These are phyloP conservation scores for Halcyon smyrnensis DNA, from an alignment of 2,797 vertebrate genomes.

Conservation along the genomic window DNA sequence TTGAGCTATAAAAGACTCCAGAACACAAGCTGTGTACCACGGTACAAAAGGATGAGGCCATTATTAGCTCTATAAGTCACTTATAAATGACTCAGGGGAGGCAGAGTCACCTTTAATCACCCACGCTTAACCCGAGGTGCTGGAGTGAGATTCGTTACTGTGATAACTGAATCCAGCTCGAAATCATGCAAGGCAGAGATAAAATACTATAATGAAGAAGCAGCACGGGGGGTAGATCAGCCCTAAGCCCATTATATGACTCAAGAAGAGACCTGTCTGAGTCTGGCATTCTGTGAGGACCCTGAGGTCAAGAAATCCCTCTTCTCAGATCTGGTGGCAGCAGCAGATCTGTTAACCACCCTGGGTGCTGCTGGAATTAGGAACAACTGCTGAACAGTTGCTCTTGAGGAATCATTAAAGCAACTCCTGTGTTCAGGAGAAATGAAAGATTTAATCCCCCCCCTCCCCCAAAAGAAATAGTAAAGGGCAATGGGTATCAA, in stretches of 20 bases:
- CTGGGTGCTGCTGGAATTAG: background rate
- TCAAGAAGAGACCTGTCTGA: background rate
- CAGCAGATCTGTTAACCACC: background rate
- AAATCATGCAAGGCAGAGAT: background rate
- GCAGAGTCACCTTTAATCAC: background rate
- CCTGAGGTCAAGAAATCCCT: background rate
- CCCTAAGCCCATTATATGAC: background rate
- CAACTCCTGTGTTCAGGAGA: background rate
- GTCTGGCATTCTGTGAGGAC: background rate
- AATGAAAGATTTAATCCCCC: background rate
- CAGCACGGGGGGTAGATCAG: background rate
- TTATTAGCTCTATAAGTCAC: slow-evolving; percentile 67
- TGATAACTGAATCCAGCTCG: background rate
- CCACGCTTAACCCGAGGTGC: background rate
- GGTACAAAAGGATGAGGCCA: slow-evolving; percentile 52
- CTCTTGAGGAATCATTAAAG: background rate
- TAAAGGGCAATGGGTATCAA: background rate
- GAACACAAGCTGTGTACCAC: slow-evolving; percentile 75
- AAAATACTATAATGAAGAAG: background rate
- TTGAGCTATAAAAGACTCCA: slow-evolving; percentile 75
- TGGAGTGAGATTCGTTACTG: background rate
- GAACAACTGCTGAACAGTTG: background rate
- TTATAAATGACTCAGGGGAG: slow-evolving; percentile 21
- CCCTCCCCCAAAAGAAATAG: background rate
- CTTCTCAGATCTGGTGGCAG: background rate